phyloP scores from a whole-genome alignment of 2,797 vertebrate genomes.

The Caiman crocodilus region DNA sequence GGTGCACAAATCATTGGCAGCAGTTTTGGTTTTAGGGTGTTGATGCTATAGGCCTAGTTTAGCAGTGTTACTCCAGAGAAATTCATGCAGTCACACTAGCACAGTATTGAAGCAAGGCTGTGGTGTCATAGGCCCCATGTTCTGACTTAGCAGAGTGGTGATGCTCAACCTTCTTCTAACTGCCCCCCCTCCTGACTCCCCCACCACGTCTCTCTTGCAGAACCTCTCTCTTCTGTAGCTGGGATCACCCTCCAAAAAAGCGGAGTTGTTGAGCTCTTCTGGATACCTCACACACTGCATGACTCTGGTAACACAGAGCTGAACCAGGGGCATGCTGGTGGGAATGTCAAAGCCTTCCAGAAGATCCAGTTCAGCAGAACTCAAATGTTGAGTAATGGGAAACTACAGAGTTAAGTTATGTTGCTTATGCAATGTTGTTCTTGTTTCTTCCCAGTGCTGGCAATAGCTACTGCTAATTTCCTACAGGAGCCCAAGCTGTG shows the following conservation, averaged over 20 bases:
- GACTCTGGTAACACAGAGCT: neutral
- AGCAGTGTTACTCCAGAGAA: neutral
- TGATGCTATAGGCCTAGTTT: neutral
- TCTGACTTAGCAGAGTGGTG: neutral
- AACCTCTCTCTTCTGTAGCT: neutral
- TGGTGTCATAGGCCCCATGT: neutral
- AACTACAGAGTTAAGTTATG: too few relatives aligned
- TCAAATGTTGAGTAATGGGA: too few relatives aligned
- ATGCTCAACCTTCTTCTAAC: neutral
- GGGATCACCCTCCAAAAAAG: fast-evolving
- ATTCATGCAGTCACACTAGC: neutral
- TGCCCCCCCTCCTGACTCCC: neutral
- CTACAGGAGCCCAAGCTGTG: too few relatives aligned
- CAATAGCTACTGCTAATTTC: too few relatives aligned
- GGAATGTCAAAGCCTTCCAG: too few relatives aligned
- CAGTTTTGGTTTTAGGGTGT: neutral
- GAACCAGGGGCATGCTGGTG: too few relatives aligned
- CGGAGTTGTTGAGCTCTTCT: neutral
- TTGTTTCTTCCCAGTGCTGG: too few relatives aligned
- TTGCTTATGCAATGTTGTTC: too few relatives aligned
- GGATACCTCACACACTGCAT: neutral
- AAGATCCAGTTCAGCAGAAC: too few relatives aligned
- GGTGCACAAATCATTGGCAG: neutral
- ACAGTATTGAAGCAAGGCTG: neutral
- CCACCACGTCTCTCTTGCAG: neutral